Evolutionary conservation across 2,888 invertebrate genomes (phyloP).

Genomic region (Anoncus sp.): DNA sequence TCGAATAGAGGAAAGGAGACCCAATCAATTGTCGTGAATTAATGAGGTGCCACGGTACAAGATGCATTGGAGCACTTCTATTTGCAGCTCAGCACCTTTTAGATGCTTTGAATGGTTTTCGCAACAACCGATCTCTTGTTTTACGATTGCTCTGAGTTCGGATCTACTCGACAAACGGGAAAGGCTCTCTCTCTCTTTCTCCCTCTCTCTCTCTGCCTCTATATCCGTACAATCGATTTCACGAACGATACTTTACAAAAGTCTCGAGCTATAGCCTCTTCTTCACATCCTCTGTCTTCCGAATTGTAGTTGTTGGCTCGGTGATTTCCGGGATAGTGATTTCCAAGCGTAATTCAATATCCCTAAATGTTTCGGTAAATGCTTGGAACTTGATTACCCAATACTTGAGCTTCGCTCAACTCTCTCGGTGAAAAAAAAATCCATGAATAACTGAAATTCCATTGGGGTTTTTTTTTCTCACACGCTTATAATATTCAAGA

Average conservation of each 20-base stretch:
- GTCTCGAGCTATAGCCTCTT: constrained; percentile 35
- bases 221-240: constrained; percentile 33
- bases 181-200: constrained; percentile 20
- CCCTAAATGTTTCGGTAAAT: not conserved
- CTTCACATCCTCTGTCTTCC: constrained; percentile 16
- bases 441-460: too few relatives aligned
- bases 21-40: constrained; percentile 39
- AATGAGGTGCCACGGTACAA: constrained; percentile 32
- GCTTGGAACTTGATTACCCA: not conserved
- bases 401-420: not conserved
- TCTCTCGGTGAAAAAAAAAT: too few relatives aligned
- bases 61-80: constrained; percentile 6
- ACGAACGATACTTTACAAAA: constrained; percentile 24
- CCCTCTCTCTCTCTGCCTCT: not conserved
- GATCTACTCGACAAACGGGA: constrained; percentile 35
- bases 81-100: not conserved
- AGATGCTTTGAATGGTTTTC: constrained; percentile 42
- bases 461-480: not conserved
- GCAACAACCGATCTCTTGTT: constrained; percentile 26
- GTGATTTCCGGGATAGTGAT: constrained; percentile 7
- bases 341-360: constrained; percentile 18
- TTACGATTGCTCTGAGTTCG: constrained; percentile 26
- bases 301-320: constrained; percentile 5
- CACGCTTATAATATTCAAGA: not conserved
- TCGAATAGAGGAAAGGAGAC: constrained; percentile 6